Conservation (phyloP, 2,888 invertebrate species). For the Athripsodes cinereus region DNA sequence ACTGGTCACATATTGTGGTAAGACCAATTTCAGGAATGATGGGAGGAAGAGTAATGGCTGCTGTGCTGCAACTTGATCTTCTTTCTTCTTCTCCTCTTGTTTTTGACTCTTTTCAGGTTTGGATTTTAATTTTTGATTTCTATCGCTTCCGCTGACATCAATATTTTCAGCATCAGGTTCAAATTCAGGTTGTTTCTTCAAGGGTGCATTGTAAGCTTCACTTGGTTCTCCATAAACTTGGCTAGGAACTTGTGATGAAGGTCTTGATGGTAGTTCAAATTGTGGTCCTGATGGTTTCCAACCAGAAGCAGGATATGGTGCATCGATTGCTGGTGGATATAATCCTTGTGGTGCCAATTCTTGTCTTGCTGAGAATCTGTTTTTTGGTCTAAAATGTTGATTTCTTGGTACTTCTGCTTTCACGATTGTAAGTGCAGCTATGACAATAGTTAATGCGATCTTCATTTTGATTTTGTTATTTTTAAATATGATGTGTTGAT, state of each 20-base stretch:
- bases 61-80: background rate
- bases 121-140: constrained; percentile 9
- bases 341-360: constrained; percentile 9
- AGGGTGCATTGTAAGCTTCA: constrained; percentile 31
- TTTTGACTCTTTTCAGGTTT: constrained; percentile 13
- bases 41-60: constrained; percentile 6
- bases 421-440: background rate
- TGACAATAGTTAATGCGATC: background rate
- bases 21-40: background rate
- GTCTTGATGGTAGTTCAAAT: constrained; percentile 41
- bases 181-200: constrained; percentile 6
- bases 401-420: background rate
- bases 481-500: background rate
- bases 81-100: background rate
- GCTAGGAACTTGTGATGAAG: constrained; percentile 31
- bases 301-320: constrained; percentile 37
- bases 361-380: constrained; percentile 20
- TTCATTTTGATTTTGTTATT: constrained; percentile 1
- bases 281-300: constrained; percentile 43
- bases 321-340: background rate
- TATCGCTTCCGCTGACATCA: constrained; percentile 4
- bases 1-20: constrained; percentile 1
- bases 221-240: constrained; percentile 31
- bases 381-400: background rate
- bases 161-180: constrained; percentile 21